A percentile compares a stretch with the other conserved stretches of the same genome.
Conservation (phyloP, 2,888 invertebrate species). For the Orthosia incerta region DNA sequence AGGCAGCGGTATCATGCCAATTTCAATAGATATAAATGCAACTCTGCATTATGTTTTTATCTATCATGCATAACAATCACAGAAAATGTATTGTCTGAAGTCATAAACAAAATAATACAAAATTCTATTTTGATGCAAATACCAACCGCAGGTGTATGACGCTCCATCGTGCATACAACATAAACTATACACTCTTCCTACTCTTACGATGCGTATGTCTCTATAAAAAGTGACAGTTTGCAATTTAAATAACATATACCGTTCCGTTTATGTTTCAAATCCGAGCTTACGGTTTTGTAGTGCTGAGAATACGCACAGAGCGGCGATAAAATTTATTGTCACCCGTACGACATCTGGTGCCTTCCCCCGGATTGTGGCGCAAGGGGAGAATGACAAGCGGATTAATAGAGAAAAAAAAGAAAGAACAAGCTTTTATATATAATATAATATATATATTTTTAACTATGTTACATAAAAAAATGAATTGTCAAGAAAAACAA, state of each 20-base stretch:
- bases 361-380: conserved; percentile 73
- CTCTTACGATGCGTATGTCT: conserved; percentile 63
- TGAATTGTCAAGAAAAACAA: too few relatives aligned
- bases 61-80: too few relatives aligned
- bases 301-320: conserved; percentile 86
- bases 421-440: too few relatives aligned
- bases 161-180: conserved; percentile 35
- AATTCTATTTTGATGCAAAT: conserved; percentile 36
- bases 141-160: conserved; percentile 50
- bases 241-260: conserved; percentile 84
- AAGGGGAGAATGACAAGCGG: conserved; percentile 60
- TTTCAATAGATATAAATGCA: neutral
- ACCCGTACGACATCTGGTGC: conserved; percentile 89
- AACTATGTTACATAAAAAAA: too few relatives aligned
- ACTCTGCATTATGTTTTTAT: too few relatives aligned
- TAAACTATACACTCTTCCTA: conserved; percentile 60
- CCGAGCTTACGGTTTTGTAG: conserved; percentile 86
- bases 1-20: too few relatives aligned
- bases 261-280: conserved; percentile 85
- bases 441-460: too few relatives aligned
- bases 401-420: neutral
- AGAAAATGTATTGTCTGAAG: neutral
- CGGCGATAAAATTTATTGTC: conserved; percentile 91
- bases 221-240: conserved; percentile 76
- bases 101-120: conserved; percentile 22